Conservation (phyloP, 2,113 vertebrate species). For the Marmota flaviventris region DNA sequence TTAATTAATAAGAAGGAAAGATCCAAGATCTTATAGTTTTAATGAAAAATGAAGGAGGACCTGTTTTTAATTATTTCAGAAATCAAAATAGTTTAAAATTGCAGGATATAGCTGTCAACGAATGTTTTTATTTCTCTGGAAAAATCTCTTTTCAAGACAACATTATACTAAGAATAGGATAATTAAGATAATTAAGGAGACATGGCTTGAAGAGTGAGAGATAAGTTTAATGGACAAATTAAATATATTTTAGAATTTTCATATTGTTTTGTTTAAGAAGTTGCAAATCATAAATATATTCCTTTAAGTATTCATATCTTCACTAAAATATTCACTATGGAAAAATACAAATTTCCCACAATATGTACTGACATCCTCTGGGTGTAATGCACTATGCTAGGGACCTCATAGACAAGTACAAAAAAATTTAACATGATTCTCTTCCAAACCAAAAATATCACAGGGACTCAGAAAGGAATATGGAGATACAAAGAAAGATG, state of each 20-base stretch:
- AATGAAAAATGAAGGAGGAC: conserved; percentile 15
- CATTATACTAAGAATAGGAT: conserved; percentile 63
- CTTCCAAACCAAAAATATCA: not conserved
- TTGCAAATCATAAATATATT: not conserved
- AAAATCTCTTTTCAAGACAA: conserved; percentile 28
- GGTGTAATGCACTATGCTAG: not conserved
- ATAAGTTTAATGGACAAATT: conserved; percentile 38
- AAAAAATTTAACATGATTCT: not conserved
- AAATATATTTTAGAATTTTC: not conserved
- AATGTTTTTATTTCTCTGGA: not conserved
- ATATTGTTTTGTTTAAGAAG: not conserved
- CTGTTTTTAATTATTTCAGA: conserved; percentile 27
- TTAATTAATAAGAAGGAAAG: conserved; percentile 34
- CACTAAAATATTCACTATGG: conserved; percentile 3
- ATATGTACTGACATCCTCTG: not conserved
- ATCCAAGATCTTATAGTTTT: not conserved
- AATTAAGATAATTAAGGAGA: conserved; percentile 30
- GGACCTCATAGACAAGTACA: not conserved
- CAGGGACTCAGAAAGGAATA: not conserved
- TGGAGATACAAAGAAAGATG: not conserved
- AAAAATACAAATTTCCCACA: not conserved
- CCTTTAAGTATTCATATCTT: not conserved
- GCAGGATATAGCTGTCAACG: not conserved
- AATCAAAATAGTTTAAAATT: conserved; percentile 63
- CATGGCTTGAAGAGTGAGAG: conserved; percentile 40